Conservation (phyloP, 2,888 invertebrate species). For the Drosophila infuscata region DNA sequence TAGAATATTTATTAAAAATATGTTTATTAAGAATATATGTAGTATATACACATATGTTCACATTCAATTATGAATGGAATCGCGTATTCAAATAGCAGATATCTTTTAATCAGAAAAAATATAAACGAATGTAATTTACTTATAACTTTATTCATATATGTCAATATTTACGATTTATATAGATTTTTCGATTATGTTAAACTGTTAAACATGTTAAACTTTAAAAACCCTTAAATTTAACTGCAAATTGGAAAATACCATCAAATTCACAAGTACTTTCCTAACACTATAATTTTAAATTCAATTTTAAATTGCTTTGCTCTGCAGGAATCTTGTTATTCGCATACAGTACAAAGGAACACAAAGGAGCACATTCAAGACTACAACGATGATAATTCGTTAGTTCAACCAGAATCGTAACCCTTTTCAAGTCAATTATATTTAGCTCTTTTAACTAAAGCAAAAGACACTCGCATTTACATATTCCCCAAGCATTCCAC, state of each 20-base stretch:
- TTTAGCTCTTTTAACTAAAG: neutral
- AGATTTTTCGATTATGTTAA: neutral
- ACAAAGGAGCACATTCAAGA: neutral
- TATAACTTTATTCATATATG: no score
- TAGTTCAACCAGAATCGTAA: neutral
- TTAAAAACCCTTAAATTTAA: neutral
- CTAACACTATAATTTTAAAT: neutral
- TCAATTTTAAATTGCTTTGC: neutral
- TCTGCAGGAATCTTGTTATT: neutral
- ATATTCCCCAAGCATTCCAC: neutral
- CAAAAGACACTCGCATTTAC: neutral
- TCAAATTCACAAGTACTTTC: neutral
- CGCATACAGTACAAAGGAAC: no score
- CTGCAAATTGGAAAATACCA: neutral
- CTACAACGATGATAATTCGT: neutral
- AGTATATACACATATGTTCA: neutral
- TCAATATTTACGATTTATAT: neutral
- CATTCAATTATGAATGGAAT: neutral
- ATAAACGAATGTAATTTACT: neutral
- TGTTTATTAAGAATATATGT: neutral
- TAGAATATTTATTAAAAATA: neutral
- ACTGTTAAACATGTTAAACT: neutral
- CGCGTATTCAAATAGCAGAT: neutral
- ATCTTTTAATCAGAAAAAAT: neutral
- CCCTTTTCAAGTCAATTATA: neutral